These are phyloP conservation scores for Bradypus variegatus DNA, from an alignment of 2,797 vertebrate genomes.

Conservation along the genomic window DNA sequence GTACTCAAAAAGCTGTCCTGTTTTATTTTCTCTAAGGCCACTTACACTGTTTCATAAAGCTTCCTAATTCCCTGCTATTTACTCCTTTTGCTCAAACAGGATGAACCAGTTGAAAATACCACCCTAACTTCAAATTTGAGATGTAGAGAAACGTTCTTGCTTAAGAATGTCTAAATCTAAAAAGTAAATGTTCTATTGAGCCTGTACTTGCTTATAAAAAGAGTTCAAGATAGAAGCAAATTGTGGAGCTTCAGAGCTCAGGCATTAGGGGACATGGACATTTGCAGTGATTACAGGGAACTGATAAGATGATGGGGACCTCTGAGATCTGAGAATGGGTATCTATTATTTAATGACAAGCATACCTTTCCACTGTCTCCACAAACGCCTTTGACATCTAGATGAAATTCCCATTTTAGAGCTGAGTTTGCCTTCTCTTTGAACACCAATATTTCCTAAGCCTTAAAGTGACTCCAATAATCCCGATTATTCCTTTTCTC, in stretches of 20 bases:
- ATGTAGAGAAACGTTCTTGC: not conserved
- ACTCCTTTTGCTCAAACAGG: not conserved
- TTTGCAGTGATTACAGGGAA: not conserved
- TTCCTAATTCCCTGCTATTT: not conserved
- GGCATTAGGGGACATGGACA: not conserved
- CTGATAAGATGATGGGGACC: not conserved
- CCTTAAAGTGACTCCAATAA: not conserved
- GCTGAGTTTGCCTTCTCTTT: not conserved
- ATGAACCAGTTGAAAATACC: not conserved
- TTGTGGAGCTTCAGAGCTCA: not conserved
- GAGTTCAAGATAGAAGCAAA: not conserved
- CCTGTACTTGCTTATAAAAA: not conserved
- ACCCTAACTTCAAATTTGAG: not conserved
- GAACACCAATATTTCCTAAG: not conserved
- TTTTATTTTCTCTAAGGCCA: constrained; percentile 6
- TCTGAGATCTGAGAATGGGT: not conserved
- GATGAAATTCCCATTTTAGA: not conserved
- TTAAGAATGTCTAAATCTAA: not conserved
- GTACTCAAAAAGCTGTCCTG: not conserved
- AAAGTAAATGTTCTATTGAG: not conserved
- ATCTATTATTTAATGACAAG: not conserved
- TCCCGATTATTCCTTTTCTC: not conserved
- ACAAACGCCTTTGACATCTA: not conserved
- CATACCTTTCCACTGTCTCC: not conserved
- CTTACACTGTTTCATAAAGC: not conserved